Conservation (phyloP, 2,113 vertebrate genomes). For the Eubucco bourcierii region DNA sequence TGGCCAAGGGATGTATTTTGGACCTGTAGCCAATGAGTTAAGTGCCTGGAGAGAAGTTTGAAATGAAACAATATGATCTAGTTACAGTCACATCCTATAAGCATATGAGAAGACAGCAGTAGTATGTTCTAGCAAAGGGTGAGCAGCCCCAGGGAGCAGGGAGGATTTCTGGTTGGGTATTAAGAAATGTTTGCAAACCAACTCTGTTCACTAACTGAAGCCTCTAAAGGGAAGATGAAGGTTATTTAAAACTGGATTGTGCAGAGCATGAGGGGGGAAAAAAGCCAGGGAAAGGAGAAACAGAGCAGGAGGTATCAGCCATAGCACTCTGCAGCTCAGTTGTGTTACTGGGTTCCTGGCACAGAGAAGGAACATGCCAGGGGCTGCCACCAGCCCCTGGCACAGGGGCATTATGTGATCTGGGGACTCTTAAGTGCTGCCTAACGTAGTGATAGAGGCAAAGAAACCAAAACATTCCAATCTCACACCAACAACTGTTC, state of each 20-base stretch:
- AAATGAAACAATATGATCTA: background rate
- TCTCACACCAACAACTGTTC: background rate
- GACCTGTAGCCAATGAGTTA: background rate
- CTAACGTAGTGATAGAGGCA: background rate
- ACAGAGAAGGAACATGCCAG: background rate
- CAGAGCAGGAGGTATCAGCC: background rate
- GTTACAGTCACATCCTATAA: background rate
- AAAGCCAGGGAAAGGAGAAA: slow-evolving; percentile 34
- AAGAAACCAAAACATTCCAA: background rate
- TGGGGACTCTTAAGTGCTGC: background rate
- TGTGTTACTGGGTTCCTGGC: background rate
- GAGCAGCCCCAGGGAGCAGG: slow-evolving; percentile 25
- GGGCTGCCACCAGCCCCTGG: background rate
- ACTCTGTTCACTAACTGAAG: slow-evolving; percentile 6
- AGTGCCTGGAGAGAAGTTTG: background rate
- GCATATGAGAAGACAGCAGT: slow-evolving; percentile 7
- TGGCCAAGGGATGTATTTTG: background rate
- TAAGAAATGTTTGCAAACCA: slow-evolving; percentile 32
- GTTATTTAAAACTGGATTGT: slow-evolving; percentile 52
- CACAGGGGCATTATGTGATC: background rate
- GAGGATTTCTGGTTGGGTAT: slow-evolving; percentile 47
- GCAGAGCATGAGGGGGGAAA: slow-evolving; percentile 14
- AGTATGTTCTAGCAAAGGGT: slow-evolving; percentile 17
- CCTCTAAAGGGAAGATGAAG: slow-evolving; percentile 20
- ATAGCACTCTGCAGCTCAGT: background rate